phyloP scores from a whole-genome alignment of 2,888 invertebrate genomes.

The Yponomeuta cagnagella region DNA sequence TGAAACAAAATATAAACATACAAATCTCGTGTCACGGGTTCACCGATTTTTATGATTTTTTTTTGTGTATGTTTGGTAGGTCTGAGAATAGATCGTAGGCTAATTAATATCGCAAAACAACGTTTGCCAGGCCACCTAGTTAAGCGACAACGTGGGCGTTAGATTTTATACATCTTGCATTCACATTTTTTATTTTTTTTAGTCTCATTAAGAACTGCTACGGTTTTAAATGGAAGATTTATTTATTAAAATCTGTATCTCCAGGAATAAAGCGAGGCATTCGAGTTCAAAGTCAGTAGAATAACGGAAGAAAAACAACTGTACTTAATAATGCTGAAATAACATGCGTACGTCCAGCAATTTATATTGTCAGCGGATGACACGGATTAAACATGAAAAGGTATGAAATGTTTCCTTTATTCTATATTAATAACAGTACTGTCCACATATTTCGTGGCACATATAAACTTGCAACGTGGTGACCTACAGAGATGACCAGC shows the following conservation, averaged over 20 bases:
- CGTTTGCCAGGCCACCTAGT: no score
- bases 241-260: neutral
- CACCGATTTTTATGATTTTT: no score
- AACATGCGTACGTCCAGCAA: neutral
- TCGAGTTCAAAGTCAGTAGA: constrained; percentile 1
- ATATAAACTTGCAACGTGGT: neutral
- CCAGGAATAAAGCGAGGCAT: neutral
- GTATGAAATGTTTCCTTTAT: neutral
- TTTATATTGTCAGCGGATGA: constrained; percentile 21
- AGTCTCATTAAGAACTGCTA: neutral
- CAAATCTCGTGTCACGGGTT: no score
- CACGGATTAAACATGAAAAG: constrained; percentile 29
- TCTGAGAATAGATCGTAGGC: no score
- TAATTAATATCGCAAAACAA: no score
- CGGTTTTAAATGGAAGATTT: neutral
- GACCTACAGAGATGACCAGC: no score
- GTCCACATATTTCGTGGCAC: neutral
- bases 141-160: neutral
- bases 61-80: no score
- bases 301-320: constrained; percentile 1
- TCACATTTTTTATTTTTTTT: neutral
- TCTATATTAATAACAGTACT: neutral
- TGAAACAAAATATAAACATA: no score
- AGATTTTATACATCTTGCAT: neutral
- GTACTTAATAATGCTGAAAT: neutral